phyloP scores from a whole-genome alignment of 2,797 vertebrate genomes.

The Squalus acanthias region DNA sequence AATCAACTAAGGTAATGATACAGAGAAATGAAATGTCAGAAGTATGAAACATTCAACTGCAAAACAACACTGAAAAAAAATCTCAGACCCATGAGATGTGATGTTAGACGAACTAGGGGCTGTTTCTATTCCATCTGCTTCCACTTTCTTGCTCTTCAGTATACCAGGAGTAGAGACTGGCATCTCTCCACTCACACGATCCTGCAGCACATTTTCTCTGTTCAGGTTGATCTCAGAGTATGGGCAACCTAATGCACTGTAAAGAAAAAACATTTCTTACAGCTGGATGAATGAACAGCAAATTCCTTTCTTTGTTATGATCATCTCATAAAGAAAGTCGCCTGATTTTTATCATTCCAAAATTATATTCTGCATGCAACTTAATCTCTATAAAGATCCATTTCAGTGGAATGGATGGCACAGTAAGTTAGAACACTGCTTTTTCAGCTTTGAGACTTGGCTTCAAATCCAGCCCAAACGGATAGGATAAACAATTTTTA shows the following conservation, averaged over 20 bases:
- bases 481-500: background rate
- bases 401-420: background rate
- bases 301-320: background rate
- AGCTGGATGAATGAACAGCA: constrained; percentile 18
- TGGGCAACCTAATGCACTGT: constrained; percentile 67
- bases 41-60: background rate
- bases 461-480: background rate
- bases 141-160: constrained; percentile 57
- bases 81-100: constrained; percentile 33
- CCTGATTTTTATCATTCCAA: background rate
- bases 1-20: background rate
- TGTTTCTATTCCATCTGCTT: constrained; percentile 54
- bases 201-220: constrained; percentile 68
- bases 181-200: constrained; percentile 70
- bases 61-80: constrained; percentile 3
- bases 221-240: constrained; percentile 75
- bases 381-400: background rate
- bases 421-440: background rate
- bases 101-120: constrained; percentile 45
- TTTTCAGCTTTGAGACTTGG: background rate
- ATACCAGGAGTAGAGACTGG: constrained; percentile 52
- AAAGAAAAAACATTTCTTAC: constrained; percentile 47
- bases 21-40: background rate
- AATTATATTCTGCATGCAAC: background rate
- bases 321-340: background rate